Base-by-base conservation (phyloP, 1,140 invertebrate genomes). In the Lepidurus packardi region DNA sequence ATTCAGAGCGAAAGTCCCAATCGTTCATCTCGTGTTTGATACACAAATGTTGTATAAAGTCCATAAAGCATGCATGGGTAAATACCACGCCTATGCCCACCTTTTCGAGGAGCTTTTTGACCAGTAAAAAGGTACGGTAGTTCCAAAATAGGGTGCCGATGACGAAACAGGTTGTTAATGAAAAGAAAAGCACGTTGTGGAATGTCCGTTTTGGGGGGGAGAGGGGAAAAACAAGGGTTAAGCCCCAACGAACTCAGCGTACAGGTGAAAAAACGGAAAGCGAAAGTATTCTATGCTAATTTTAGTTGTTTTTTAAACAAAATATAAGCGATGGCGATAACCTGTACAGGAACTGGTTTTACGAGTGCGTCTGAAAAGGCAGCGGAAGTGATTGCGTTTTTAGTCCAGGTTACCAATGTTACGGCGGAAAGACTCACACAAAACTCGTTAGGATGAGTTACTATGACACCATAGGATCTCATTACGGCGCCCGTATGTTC, bases 11-110 rank as follows among this genome's bases (percentile, higher is more conserved):
- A 13, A 16, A 1, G 13, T 65, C 21, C 21, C n/a, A 9, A 34
- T 34, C 34, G 6, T 16, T 65, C 53, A 7, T 13, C 21, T 47
- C 16, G 8, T 65, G 53, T n/a, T n/a, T 65, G 13, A 21, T n/a
- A 21, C 21, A 13, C 6, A 65, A 16, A 65, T 65, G 45, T 10
- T 6, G 13, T 65, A 65, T 65, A 9, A 65, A 65, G 53, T 65
- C 53, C 53, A 65, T 65, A 65, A 65, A 65, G 53, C 53, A 65
- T 65, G 53, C 53, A 65, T 65, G 53, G 21, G 13, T 65, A 65
- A 65, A 65, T 16, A 21, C 16, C 53, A 65, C 53, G 53, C 53
- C 53, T 65, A 65, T 21, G 21, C 21, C 53, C 53, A 65, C 53
- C 53, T 65, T 65, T 65, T 21, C 16, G 45, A n/a, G 21, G 2